phyloP scores from a whole-genome alignment of 2,797 vertebrate genomes.

The Tapera naevia region DNA sequence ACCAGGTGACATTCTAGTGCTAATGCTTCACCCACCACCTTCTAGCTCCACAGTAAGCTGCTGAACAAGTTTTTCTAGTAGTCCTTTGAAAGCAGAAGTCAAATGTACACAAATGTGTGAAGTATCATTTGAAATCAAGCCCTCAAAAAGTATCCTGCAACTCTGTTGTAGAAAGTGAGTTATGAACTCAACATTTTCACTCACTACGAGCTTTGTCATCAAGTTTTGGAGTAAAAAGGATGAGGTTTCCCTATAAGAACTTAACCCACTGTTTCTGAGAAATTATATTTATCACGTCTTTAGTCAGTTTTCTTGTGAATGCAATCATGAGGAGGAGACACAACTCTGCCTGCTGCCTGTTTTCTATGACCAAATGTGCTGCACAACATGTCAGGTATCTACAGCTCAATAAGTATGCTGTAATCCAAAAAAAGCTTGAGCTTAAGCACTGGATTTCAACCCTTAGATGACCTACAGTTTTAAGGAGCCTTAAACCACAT shows the following conservation, averaged over 20 bases:
- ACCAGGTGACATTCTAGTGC: not conserved
- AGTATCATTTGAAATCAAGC: not conserved
- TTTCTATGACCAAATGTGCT: not conserved
- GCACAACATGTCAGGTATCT: not conserved
- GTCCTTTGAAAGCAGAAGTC: not conserved
- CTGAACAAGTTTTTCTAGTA: not conserved
- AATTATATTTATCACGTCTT: not conserved
- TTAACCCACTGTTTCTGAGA: not conserved
- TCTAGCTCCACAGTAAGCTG: not conserved
- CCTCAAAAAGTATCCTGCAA: not conserved
- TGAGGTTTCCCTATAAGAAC: not conserved
- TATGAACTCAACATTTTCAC: not conserved
- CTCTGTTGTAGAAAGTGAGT: not conserved
- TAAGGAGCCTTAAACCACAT: not conserved
- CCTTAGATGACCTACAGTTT: not conserved
- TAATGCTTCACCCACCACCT: not conserved
- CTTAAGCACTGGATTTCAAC: not conserved
- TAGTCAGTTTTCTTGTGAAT: not conserved
- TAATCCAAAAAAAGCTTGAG: not conserved
- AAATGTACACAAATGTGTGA: not conserved
- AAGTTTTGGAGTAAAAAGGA: not conserved
- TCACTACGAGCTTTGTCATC: not conserved
- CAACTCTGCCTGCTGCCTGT: not conserved
- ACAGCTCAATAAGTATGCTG: not conserved
- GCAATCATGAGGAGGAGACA: not conserved